Evolutionary conservation across 2,113 vertebrate species (phyloP), one percentile per base, ranked within the genome.

Genomic region (Caloenas nicobarica): DNA sequence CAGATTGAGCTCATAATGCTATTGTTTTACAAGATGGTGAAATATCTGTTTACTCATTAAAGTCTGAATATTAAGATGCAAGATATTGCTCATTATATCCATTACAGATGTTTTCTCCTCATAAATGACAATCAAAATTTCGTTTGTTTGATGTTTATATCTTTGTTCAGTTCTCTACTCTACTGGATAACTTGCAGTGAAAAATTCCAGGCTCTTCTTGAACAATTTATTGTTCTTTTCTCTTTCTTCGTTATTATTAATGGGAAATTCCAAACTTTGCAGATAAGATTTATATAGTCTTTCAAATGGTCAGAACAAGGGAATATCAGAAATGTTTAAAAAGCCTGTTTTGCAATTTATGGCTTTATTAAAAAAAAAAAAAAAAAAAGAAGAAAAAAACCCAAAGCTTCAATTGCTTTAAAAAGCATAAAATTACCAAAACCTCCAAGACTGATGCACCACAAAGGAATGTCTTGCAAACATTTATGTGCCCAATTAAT

Each of bases 21-120:
- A 97, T 97, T 96, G 95, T 97, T 97, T 96, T 97, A 97, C 95
- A 95, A 95, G 96, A 97, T 97, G 96, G 65, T 96, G 96, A 96
- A 97, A 97, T 96, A 97, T 95, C 91, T 97, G 94, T 97, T 97
- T 97, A 96, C 88, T 95, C 94, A 95, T 97, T 97, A 95, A 96
- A 97, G 95, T 84, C 96, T 93, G 91, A 95, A 96, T 97, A 96
- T 95, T 96, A 96, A 96, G 91, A 97, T 92, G 88, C 92, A 78
- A 93, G 96, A 96, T 46, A 46, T 95, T 92, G 77, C 80, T 92
- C 7, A 18, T 84, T 95, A 94, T 94, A 96, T 97, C 95, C 91
- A 96, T 95, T 96, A 96, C 96, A 97, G 96, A 97, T 97, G 95
- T 95, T 95, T 93, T 95, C 83, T 88, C 94, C 95, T 95, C 96